Base-by-base conservation (phyloP, 2,797 vertebrate species). In the Alouatta caraya region DNA sequence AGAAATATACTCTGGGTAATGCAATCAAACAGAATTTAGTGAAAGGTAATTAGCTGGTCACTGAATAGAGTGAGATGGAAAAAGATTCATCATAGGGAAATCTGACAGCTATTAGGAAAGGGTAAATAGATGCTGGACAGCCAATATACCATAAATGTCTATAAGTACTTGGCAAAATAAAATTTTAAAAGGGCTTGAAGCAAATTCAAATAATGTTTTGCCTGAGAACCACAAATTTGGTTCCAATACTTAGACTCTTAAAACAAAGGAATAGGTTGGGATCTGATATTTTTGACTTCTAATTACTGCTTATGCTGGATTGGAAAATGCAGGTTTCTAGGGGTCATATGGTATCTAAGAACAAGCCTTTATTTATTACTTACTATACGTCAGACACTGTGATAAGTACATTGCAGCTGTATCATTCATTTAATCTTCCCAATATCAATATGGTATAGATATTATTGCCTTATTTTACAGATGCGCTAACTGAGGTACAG, bases 191-290 rank as follows among this genome's bases (percentile, higher is more conserved):
- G 57, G 3, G 21, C 10, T 42, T 44, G 21, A 50, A 90, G 67
- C 37, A 95, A 89, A 80, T 86, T 94, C 79, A 83, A 70, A 81
- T 42, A 76, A 61, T 64, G 21, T 90, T 85, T 97, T 86, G 55
- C 50, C 5, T 72, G 37, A 80, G 44, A 64, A 80, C 9, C 17
- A 59, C 42, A 73, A 52, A 73, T 90, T 21, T 12, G 57, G 19
- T 80, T 94, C 61, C 10, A 72, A 30, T 15, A 81, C 64, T 72
- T 73, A n/a, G 26, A 46, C 24, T 73, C 67, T 94, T 76, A 76
- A 67, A 72, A 21, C 9, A 89, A 83, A 8, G 24, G 13, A 75
- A 72, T 19, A 72, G 5, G 42, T 76, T 93, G 48, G 44, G 39
- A 70, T 19, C 79, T 76, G 39, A n/a, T 52, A 86, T 87, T 96